Evolutionary conservation across 2,888 invertebrate species (phyloP).

Genomic region (Gymnoscelis rufifasciata): DNA sequence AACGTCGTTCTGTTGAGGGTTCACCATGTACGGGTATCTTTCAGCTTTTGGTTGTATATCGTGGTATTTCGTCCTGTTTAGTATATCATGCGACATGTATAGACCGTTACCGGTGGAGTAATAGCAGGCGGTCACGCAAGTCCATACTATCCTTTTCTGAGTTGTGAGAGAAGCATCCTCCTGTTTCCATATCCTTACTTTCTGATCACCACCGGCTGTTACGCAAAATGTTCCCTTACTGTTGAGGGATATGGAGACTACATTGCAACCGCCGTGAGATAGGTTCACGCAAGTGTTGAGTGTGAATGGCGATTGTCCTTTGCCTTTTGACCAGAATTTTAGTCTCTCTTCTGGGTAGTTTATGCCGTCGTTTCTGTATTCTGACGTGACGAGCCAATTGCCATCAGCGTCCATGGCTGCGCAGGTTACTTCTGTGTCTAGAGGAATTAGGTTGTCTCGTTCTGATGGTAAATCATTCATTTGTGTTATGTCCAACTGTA

Average conservation of each 20-base stretch:
- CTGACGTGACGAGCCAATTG: constrained; percentile 65
- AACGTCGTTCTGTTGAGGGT: constrained; percentile 43
- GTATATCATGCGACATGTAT: constrained; percentile 49
- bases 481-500: constrained; percentile 71
- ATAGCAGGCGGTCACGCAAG: constrained; percentile 66
- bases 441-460: constrained; percentile 60
- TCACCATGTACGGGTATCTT: constrained; percentile 47
- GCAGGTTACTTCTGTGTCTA: constrained; percentile 68
- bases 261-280: constrained; percentile 65
- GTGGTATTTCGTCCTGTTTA: constrained; percentile 56
- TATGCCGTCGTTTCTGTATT: constrained; percentile 65
- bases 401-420: constrained; percentile 61
- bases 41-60: constrained; percentile 31
- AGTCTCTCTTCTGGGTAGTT: constrained; percentile 66
- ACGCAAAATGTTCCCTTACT: constrained; percentile 61
- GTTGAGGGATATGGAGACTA: constrained; percentile 58
- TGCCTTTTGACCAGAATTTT: constrained; percentile 54
- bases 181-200: constrained; percentile 64
- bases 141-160: constrained; percentile 43
- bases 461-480: constrained; percentile 63
- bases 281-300: constrained; percentile 66
- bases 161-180: constrained; percentile 39
- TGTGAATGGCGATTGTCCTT: constrained; percentile 43
- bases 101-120: constrained; percentile 63
- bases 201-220: constrained; percentile 67